These are phyloP conservation scores for Loris lydekkerianus DNA, from an alignment of 2,797 vertebrate species.

Conservation along the genomic window DNA sequence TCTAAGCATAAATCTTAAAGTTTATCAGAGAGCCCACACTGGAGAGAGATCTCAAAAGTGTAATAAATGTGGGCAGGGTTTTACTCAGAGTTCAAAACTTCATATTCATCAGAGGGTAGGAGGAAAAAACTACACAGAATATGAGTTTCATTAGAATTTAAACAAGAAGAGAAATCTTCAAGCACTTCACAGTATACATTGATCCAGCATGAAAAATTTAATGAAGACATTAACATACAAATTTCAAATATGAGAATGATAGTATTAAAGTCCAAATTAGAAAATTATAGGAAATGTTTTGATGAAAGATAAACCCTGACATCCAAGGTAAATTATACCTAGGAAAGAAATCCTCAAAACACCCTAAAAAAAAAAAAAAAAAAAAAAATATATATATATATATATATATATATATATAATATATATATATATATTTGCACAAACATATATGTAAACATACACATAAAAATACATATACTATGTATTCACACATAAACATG, in stretches of 20 bases:
- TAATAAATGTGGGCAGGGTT: too few relatives aligned
- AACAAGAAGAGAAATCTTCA: not conserved
- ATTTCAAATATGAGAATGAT: not conserved
- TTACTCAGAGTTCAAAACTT: not conserved
- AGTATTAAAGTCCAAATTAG: not conserved
- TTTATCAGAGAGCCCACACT: not conserved
- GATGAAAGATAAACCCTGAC: not conserved
- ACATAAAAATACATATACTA: too few relatives aligned
- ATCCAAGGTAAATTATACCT: not conserved
- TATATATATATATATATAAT: not conserved
- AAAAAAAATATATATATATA: not conserved
- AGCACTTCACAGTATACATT: not conserved
- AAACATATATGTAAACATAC: not conserved
- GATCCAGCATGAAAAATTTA: not conserved
- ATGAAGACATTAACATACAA: not conserved
- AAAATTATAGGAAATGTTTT: not conserved
- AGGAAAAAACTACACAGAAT: not conserved
- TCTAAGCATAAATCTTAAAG: not conserved
- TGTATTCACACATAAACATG: too few relatives aligned
- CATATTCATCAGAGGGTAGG: not conserved
- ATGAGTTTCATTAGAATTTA: not conserved
- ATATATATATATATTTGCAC: not conserved
- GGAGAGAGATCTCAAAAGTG: too few relatives aligned
- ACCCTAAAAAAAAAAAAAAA: not conserved
- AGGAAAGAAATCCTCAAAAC: not conserved